These are phyloP conservation scores for Altica lythri DNA, from an alignment of 2,888 invertebrate genomes.

Conservation along the genomic window DNA sequence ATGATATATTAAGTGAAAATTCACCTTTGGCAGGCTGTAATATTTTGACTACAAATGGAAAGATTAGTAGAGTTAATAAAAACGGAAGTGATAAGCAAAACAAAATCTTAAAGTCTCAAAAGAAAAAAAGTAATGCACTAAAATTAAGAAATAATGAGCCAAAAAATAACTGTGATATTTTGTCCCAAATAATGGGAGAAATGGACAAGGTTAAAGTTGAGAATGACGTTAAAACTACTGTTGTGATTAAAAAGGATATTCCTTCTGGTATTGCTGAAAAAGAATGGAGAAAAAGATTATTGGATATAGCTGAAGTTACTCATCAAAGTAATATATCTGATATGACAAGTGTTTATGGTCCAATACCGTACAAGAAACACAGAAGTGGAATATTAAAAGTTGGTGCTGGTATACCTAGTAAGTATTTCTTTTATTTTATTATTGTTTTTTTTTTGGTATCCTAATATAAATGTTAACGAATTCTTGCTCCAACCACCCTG, in stretches of 20 bases:
- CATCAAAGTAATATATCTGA: conserved; percentile 10
- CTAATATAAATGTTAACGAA: too few species aligned
- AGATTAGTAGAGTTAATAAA: too few species aligned
- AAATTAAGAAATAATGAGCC: too few species aligned
- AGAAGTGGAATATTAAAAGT: conserved; percentile 14
- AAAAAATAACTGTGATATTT: conserved; percentile 33
- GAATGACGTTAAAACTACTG: not conserved
- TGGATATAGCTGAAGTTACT: conserved; percentile 28
- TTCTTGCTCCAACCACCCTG: too few species aligned
- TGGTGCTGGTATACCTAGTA: conserved; percentile 13
- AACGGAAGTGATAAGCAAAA: too few species aligned
- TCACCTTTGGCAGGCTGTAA: too few species aligned
- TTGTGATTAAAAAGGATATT: conserved; percentile 11
- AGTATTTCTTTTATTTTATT: conserved; percentile 26
- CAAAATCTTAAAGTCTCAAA: too few species aligned
- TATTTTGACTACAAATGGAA: too few species aligned
- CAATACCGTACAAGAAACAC: not conserved
- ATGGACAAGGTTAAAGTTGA: conserved; percentile 35
- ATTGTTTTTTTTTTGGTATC: too few species aligned
- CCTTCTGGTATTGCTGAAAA: conserved; percentile 23
- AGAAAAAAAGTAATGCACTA: too few species aligned
- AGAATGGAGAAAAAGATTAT: conserved; percentile 27
- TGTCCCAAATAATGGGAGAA: conserved; percentile 35
- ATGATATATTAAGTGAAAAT: too few species aligned
- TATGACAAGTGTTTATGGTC: conserved; percentile 8